Conservation (phyloP, 2,888 invertebrate species). For the Embidobia sp. region DNA sequence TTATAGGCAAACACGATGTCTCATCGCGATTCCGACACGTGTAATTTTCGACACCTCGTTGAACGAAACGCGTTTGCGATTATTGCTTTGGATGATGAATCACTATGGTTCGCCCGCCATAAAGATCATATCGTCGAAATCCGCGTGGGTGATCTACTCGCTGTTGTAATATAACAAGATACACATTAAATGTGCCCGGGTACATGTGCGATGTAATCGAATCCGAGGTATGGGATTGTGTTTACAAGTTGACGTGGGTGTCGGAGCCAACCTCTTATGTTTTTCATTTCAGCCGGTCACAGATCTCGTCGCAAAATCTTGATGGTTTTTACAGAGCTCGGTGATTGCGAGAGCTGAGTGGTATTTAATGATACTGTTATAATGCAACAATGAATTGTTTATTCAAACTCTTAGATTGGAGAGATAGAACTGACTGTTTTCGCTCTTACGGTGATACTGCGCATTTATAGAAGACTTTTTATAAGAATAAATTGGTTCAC, state of each 20-base stretch:
- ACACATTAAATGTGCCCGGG: constrained; percentile 56
- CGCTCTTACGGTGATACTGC: background rate
- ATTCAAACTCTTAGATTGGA: constrained; percentile 1
- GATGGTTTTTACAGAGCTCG: background rate
- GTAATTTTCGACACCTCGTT: constrained; percentile 24
- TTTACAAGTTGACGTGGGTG: constrained; percentile 68
- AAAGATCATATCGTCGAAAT: constrained; percentile 63
- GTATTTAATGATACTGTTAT: constrained; percentile 27
- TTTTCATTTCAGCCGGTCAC: constrained; percentile 12
- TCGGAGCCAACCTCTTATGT: constrained; percentile 22
- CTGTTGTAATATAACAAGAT: constrained; percentile 67
- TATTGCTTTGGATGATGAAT: constrained; percentile 67
- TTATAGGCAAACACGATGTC: constrained; percentile 7
- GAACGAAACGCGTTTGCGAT: constrained; percentile 43
- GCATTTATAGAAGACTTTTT: background rate
- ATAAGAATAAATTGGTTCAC: background rate
- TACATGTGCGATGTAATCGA: constrained; percentile 71
- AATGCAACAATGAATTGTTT: constrained; percentile 35
- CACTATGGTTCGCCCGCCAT: constrained; percentile 53
- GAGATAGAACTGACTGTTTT: background rate
- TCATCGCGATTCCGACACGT: constrained; percentile 3
- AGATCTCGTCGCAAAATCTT: constrained; percentile 25
- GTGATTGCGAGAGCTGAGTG: constrained; percentile 4
- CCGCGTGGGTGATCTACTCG: constrained; percentile 68
- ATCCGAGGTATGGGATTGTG: constrained; percentile 49